Evolutionary conservation across 2,113 vertebrate genomes (phyloP).

Genomic region (Himantopus leucocephalus): DNA sequence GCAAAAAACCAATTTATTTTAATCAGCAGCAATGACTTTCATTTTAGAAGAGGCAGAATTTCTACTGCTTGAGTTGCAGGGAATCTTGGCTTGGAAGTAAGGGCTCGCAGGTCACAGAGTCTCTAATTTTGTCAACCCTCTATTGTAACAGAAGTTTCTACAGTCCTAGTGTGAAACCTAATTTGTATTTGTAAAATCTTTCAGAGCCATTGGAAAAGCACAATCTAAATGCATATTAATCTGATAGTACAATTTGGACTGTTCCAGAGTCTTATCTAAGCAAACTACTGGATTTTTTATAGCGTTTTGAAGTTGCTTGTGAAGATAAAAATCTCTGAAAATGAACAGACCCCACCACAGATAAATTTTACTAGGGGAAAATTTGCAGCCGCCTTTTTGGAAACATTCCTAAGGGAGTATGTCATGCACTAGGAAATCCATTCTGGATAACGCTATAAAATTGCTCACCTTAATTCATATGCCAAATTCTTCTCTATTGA

Average conservation of each 20-base stretch:
- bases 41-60: neutral
- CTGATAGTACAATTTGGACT: neutral
- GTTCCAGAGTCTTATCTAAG: neutral
- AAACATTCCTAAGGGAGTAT: slow-evolving; percentile 59
- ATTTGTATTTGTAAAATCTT: neutral
- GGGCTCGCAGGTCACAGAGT: neutral
- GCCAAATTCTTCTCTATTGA: slow-evolving; percentile 66
- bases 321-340: slow-evolving; percentile 39
- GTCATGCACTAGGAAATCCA: slow-evolving; percentile 62
- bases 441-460: slow-evolving; percentile 59
- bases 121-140: neutral
- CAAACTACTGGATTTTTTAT: neutral
- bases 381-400: slow-evolving; percentile 20
- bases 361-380: slow-evolving; percentile 43
- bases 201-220: neutral
- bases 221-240: slow-evolving; percentile 14
- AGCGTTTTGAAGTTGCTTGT: neutral
- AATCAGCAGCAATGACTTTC: neutral
- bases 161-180: neutral
- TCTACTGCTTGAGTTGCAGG: neutral
- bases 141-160: neutral
- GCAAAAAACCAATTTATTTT: neutral
- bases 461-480: slow-evolving; percentile 57
- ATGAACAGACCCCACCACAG: neutral
- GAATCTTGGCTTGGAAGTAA: neutral